Base-by-base conservation (phyloP, 2,888 invertebrate species). In the Pyrgus malvae region DNA sequence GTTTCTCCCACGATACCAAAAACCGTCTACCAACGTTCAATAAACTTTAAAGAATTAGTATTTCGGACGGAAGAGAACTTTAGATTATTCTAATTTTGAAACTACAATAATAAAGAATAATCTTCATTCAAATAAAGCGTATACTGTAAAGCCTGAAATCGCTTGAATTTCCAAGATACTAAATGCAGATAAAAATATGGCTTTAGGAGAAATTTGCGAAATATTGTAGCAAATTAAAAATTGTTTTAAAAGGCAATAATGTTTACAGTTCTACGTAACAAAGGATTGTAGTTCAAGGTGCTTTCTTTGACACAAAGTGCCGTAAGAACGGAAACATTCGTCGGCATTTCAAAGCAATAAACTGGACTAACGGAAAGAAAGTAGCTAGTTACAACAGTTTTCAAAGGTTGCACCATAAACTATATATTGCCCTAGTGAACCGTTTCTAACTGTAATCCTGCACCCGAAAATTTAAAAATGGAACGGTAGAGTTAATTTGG, bases 321-420 rank as follows among this genome's bases (percentile, higher is more conserved):
- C 58, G 58, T 63, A 65, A 49, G 49, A 67, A 74, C 75, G 69
- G 78, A 67, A 75, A 69, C 67, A 69, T 62, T 40, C 63, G 76
- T 75, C 86, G 88, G 83, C 66, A 48, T 54, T 70, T 76, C 80
- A 85, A 85, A 84, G 74, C 65, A 62, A 65, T 64, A 74, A 83
- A 83, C 75, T 82, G 68, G 78, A 58, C 72, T 88, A 64, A 57
- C 68, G 66, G 69, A 65, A 67, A 69, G 69, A 70, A 70, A 70
- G 69, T 68, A 70, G 68, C 62, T 55, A 59, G 68, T 65, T 67
- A 68, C 67, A 69, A 66, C 64, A 61, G 57, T 61, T 55, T 65
- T 64, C 31, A 63, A 64, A 59, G 35, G 61, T 68, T 67, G 65
- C 63, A 58, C 64, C 67, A 67, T 66, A 67, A 66, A 66, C 33